Percentiles rank a stretch among this genome's conserved stretches.
Evolutionary conservation across 1,140 invertebrate species (phyloP).

Genomic region (Radopholus similis): DNA sequence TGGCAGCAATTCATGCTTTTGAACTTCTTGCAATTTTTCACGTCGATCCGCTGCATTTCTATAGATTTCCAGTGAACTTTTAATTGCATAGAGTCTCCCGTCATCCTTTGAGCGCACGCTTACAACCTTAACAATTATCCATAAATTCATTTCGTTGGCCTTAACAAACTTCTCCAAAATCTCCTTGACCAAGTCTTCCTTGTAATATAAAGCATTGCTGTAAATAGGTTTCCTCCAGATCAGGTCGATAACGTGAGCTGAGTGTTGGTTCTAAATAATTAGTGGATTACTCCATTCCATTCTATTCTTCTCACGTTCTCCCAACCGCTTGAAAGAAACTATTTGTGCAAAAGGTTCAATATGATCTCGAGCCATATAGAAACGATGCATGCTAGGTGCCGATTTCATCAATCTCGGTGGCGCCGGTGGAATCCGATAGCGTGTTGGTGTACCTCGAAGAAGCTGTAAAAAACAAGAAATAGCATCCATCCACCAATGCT

Average conservation of each 20-base stretch:
- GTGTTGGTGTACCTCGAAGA: constrained; percentile 19
- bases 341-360: constrained; percentile 23
- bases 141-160: not conserved
- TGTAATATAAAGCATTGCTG: constrained; percentile 23
- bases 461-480: constrained; percentile 10
- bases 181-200: constrained; percentile 23
- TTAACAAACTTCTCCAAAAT: constrained; percentile 25
- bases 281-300: not conserved
- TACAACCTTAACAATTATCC: constrained; percentile 21
- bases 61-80: constrained; percentile 27
- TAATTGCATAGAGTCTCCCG: constrained; percentile 32
- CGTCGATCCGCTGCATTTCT: constrained; percentile 20
- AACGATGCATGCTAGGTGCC: constrained; percentile 3
- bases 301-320: constrained; percentile 11
- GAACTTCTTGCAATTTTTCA: constrained; percentile 30
- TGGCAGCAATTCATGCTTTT: constrained; percentile 63
- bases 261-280: constrained; percentile 14
- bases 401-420: constrained; percentile 16
- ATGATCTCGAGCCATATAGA: constrained; percentile 8
- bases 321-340: constrained; percentile 24
- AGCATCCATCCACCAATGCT: too few relatives aligned
- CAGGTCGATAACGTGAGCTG: constrained; percentile 13
- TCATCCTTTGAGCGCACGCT: constrained; percentile 32
- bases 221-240: constrained; percentile 19
- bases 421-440: constrained; percentile 11